These are phyloP conservation scores for Falcaria lacertinaria DNA, from an alignment of 2,888 invertebrate genomes.

Conservation along the genomic window DNA sequence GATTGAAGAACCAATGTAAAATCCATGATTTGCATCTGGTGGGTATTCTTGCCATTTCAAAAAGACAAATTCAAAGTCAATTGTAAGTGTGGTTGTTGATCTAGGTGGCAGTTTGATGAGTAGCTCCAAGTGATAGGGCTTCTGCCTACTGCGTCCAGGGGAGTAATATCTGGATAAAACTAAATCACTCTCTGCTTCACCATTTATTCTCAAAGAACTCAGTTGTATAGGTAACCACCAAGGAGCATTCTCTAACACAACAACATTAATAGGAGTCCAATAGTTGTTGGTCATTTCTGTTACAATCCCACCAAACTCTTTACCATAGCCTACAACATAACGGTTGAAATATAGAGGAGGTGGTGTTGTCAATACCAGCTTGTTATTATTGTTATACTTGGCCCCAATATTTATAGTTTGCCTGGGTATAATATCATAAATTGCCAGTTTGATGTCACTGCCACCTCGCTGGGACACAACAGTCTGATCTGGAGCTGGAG, in stretches of 20 bases:
- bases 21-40: slow-evolving; percentile 99
- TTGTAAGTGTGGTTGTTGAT: slow-evolving; percentile 88
- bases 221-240: slow-evolving; percentile 95
- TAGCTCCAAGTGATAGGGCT: slow-evolving; percentile 93
- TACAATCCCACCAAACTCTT: slow-evolving; percentile 93
- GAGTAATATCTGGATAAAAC: slow-evolving; percentile 75
- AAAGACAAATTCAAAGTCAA: slow-evolving; percentile 97
- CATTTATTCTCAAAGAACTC: slow-evolving; percentile 89
- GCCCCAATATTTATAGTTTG: slow-evolving; percentile 86
- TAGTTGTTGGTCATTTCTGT: slow-evolving; percentile 91
- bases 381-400: slow-evolving; percentile 66
- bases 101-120: slow-evolving; percentile 88
- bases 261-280: slow-evolving; percentile 85
- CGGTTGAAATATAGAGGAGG: slow-evolving; percentile 88
- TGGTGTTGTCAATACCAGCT: slow-evolving; percentile 72
- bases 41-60: slow-evolving; percentile 99
- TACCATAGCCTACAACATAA: slow-evolving; percentile 93
- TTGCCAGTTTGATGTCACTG: slow-evolving; percentile 82
- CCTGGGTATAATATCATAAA: slow-evolving; percentile 82
- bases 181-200: slow-evolving; percentile 79
- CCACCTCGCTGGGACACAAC: slow-evolving; percentile 84
- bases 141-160: slow-evolving; percentile 91
- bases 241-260: slow-evolving; percentile 93
- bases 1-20: slow-evolving; percentile 94
- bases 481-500: slow-evolving; percentile 80